A percentile compares a stretch with the other conserved stretches of the same genome.
Evolutionary conservation across 2,113 vertebrate species (phyloP).

Genomic region (Naja naja): DNA sequence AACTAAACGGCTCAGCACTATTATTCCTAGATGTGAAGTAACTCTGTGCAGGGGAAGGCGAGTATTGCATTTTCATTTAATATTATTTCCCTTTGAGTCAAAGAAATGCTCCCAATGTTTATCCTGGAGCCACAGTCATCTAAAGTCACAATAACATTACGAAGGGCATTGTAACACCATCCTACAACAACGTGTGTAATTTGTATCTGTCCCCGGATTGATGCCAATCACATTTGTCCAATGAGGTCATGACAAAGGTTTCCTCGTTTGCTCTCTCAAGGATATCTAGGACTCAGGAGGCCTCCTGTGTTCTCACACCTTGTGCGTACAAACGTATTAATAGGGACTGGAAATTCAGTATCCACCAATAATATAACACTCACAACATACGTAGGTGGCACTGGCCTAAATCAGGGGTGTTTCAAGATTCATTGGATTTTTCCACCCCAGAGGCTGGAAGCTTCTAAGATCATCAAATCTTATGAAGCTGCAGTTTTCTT

Average conservation of each 20-base stretch:
- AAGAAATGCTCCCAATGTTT: neutral
- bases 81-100: conserved; percentile 14
- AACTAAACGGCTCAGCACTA: neutral
- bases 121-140: neutral
- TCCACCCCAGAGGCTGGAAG: neutral
- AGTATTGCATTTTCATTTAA: neutral
- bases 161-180: neutral
- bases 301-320: neutral
- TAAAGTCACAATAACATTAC: neutral
- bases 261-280: neutral
- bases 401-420: neutral
- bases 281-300: neutral
- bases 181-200: neutral
- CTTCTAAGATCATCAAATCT: neutral
- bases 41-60: neutral
- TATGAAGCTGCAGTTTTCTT: neutral
- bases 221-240: neutral
- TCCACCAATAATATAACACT: neutral
- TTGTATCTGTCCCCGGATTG: neutral
- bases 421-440: neutral
- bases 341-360: neutral
- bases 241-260: neutral
- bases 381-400: neutral
- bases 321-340: neutral
- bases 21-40: neutral